Evolutionary conservation across 2,797 vertebrate species (phyloP).

Genomic region (Sebastes variabilis): DNA sequence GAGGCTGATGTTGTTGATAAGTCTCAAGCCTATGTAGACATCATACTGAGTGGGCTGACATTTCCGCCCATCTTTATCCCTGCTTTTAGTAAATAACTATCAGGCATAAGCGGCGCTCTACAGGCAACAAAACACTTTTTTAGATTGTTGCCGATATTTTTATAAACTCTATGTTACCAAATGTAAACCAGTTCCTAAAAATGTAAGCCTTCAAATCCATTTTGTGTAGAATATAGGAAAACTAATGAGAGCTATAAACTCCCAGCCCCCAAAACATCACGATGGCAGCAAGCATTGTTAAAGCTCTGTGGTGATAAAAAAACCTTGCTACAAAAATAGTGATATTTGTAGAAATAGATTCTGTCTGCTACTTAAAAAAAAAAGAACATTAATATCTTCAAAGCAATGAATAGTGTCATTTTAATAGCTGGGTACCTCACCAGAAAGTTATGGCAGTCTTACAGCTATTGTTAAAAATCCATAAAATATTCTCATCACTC

Average conservation of each 20-base stretch:
- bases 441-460: background rate
- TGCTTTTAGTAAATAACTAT: conserved; percentile 17
- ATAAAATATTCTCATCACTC: background rate
- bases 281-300: background rate
- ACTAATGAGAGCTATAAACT: background rate
- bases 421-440: background rate
- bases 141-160: background rate
- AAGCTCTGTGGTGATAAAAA: background rate
- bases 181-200: background rate
- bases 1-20: conserved; percentile 10
- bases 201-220: background rate
- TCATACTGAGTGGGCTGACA: conserved; percentile 35
- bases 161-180: background rate
- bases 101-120: conserved; percentile 22
- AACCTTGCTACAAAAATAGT: background rate
- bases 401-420: background rate
- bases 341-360: background rate
- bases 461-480: background rate
- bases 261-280: background rate
- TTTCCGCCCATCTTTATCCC: conserved; percentile 21
- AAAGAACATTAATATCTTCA: background rate
- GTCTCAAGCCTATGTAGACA: conserved; percentile 35
- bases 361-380: background rate
- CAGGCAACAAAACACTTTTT: conserved; percentile 8
- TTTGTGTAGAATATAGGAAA: background rate